These are phyloP conservation scores for Atlantisia rogersi DNA, from an alignment of 2,113 vertebrate genomes.

Conservation along the genomic window DNA sequence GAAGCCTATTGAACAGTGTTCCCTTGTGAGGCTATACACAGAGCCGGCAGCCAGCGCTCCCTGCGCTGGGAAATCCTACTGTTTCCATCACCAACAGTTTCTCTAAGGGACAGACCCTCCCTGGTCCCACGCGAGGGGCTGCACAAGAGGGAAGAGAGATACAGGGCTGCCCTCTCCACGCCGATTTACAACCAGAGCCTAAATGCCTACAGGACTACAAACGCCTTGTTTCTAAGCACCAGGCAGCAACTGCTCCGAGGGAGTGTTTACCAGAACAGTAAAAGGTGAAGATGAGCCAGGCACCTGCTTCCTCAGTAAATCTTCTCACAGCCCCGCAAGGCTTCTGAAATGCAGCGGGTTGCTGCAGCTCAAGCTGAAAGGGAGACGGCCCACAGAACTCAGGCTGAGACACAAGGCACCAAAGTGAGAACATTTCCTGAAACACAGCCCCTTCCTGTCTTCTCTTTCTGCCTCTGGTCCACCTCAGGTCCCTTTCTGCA, in stretches of 20 bases:
- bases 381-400: not conserved
- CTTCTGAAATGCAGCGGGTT: not conserved
- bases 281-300: not conserved
- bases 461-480: not conserved
- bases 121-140: not conserved
- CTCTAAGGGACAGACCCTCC: not conserved
- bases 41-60: slow-evolving; percentile 54
- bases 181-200: not conserved
- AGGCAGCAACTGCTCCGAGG: not conserved
- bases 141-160: not conserved
- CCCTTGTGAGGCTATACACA: slow-evolving; percentile 68
- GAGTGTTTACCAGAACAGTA: not conserved
- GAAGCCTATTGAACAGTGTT: slow-evolving; percentile 76
- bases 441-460: not conserved
- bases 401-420: not conserved
- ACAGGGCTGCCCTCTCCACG: not conserved
- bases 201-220: not conserved
- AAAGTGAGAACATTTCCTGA: not conserved
- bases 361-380: not conserved
- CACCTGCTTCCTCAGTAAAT: not conserved
- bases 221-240: not conserved
- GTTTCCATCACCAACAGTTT: slow-evolving; percentile 33
- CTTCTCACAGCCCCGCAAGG: not conserved
- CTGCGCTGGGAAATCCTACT: slow-evolving; percentile 58
- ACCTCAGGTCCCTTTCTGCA: not conserved